Evolutionary conservation across 2,113 vertebrate species (phyloP), one percentile per base, ranked within the genome.

Genomic region (Halcyon malimbica): DNA sequence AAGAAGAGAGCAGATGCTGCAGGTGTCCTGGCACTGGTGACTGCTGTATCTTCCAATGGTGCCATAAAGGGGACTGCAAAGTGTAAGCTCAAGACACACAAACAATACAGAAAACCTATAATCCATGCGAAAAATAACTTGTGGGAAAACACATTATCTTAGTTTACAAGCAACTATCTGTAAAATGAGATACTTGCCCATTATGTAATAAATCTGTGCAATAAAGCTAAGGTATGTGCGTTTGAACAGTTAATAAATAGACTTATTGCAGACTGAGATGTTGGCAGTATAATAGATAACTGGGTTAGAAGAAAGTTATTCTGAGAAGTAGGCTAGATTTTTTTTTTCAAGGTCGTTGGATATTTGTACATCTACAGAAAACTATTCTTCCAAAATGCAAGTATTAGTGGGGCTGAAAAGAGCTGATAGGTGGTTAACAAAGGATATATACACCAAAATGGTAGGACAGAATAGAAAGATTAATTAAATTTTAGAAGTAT

Each of bases 181-280:
- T 95, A 79, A 93, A 94, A 93, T 31, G 25, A 95, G 94, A 24
- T 93, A 83, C 94, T 93, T 90, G 75, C 85, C 74, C 86, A 54
- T 89, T 87, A 83, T 92, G 62, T 79, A 92, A 82, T 50, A 82
- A 83, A 79, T 64, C 31, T 31, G 41, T 50, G 77, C 80, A 92
- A 59, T 89, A 94, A 94, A 94, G 83, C 73, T 76, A 71, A 87
- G 74, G 53, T 75, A 42, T 71, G 39, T 71, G 60, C 76, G 56
- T 92, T 78, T 75, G 83, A 85, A 74, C 39, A 82, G 86, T 85
- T 95, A 95, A 87, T 89, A 87, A 78, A 87, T 82, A 83, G 71
- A 71, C 70, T 81, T 89, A 57, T 4, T 89, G 76, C 44, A 93
- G 84, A 41, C 21, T 44, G 78, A 83, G 60, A 68, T 82, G 65